Evolutionary conservation across 2,888 invertebrate species (phyloP), one percentile per base, ranked within the genome.

Genomic region (Fabriciana adippe): DNA sequence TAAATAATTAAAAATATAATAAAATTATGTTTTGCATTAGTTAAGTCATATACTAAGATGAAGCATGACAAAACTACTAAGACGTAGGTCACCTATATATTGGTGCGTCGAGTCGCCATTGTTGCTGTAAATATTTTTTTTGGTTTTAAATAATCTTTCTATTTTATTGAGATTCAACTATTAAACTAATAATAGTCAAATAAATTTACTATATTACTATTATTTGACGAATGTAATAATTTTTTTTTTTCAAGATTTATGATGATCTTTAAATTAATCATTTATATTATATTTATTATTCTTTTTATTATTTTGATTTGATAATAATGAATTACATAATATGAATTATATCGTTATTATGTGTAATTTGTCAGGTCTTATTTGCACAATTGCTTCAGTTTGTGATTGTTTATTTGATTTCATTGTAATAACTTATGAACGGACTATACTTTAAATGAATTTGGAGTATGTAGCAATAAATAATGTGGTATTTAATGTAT

Each of bases 1-100:
- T 89, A 85, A 85, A 82, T 81, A 81, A 78, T 81, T 77, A 76
- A 80, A 81, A 80, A 70, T 74, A 75, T 74, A 84, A 80, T 81
- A 79, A 72, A 76, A 75, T 81, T 83, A 82, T 81, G 85, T 87
- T 61, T 61, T 88, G 82, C 81, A 79, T 84, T 85, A 80, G 79
- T 75, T 82, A 85, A 79, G 81, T 79, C 80, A 80, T 87, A 82
- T 76, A 76, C 79, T 87, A 86, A 85, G 87, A 85, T 87, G 80
- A 80, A 76, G 84, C 89, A 91, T 91, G 90, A 91, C 90, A 90
- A 41, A 41, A 79, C 71, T 70, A 70, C 69, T 74, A 69, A 69
- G 56, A 64, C 67, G 73, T 75, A 78, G 75, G 71, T 69, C 73
- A 70, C 71, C 77, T 77, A 60, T 70, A 64, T 73, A 67, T 1